phyloP scores from a whole-genome alignment of 1,140 invertebrate species.

The Wasmannia auropunctata region DNA sequence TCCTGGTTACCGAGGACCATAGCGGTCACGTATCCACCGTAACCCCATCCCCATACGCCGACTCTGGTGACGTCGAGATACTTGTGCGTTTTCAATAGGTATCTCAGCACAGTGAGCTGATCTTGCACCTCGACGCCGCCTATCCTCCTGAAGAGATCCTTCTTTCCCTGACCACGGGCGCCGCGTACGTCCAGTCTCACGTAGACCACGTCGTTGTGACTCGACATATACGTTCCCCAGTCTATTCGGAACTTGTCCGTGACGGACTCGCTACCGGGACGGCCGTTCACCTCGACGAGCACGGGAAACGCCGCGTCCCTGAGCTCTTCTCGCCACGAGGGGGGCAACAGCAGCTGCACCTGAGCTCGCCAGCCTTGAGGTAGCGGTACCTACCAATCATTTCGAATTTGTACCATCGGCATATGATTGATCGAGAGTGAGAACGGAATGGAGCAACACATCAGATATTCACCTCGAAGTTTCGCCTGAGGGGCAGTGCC shows the following conservation, averaged over 20 bases:
- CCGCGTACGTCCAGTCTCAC: slow-evolving; percentile 95
- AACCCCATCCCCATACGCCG: slow-evolving; percentile 98
- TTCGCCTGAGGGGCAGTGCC: slow-evolving; percentile 90
- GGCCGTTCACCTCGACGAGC: slow-evolving; percentile 94
- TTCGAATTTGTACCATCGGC: background rate
- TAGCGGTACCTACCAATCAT: slow-evolving; percentile 86
- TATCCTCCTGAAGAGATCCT: slow-evolving; percentile 91
- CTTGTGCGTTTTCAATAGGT: slow-evolving; percentile 92
- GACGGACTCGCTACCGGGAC: slow-evolving; percentile 94
- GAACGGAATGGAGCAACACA: background rate
- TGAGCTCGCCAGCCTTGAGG: slow-evolving; percentile 92
- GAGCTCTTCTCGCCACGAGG: slow-evolving; percentile 93
- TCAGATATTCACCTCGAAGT: slow-evolving; percentile 87
- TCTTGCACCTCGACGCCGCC: slow-evolving; percentile 95
- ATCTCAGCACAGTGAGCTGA: slow-evolving; percentile 93
- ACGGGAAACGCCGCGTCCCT: slow-evolving; percentile 94
- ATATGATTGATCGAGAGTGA: background rate
- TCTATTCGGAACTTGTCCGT: slow-evolving; percentile 94
- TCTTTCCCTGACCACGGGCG: slow-evolving; percentile 92
- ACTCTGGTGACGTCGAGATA: slow-evolving; percentile 95
- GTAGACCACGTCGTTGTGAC: slow-evolving; percentile 95
- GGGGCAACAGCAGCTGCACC: slow-evolving; percentile 92
- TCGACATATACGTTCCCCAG: slow-evolving; percentile 97
- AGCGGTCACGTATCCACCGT: slow-evolving; percentile 96
- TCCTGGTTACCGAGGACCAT: slow-evolving; percentile 95